Evolutionary conservation across 1,140 invertebrate genomes (phyloP), one percentile per base, ranked within the genome.

Genomic region (Colletes latitarsis): DNA sequence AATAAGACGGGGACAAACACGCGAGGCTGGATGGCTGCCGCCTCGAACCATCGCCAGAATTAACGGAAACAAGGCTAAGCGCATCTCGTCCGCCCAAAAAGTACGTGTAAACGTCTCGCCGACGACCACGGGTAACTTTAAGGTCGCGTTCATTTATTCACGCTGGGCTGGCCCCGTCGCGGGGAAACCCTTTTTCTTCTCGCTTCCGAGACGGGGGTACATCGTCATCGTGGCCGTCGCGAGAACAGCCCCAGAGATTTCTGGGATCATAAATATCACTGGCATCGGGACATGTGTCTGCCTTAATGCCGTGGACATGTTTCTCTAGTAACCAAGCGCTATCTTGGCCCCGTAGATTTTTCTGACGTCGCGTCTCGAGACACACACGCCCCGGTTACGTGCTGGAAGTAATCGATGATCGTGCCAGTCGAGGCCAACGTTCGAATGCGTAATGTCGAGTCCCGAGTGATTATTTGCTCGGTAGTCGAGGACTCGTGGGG

Each of bases 1-100:
- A 89, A 89, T 90, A 89, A 89, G 82, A 39, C 73, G 62, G 80
- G 70, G 70, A 77, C 85, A 90, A 63, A 63, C 39, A 89, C 89
- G 88, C 75, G 79, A 82, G 49, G 57, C 46, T 43, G 19, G 71
- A 15, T 41, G 60, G 53, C 60, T 70, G 53, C n/a, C 57, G 67
- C 12, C 70, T 67, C 67, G 66, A 78, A 81, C 68, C 67, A 71
- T 81, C 62, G 72, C 62, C 30, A 39, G 76, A 53, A 85, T 81
- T 79, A 87, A 82, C 77, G 74, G 66, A 82, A 84, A 74, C 49
- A 63, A 63, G 55, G 83, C 69, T 80, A 81, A 77, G 64, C 62
- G 58, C 70, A 58, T 60, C 70, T 78, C 30, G 66, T 53, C 77
- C 39, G 63, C 41, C 30, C 12, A 79, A 86, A 88, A 81, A 81